Evolutionary conservation across 2,888 invertebrate species (phyloP), one percentile per base, ranked within the genome.

Genomic region (Yponomeuta evonymella): DNA sequence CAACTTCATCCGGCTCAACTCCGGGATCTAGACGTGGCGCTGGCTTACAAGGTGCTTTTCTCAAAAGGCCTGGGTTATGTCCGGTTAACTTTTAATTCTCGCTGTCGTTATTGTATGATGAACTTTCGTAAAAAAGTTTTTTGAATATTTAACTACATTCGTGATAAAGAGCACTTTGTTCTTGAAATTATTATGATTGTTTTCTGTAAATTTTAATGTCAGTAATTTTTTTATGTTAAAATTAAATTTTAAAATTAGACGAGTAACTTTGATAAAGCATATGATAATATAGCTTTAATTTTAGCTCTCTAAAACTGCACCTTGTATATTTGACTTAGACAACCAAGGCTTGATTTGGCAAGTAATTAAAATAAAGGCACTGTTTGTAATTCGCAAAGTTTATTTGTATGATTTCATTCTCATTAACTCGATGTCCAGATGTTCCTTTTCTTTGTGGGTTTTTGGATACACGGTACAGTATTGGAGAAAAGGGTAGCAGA

Each of bases 381-480:
- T 74, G 71, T 69, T 72, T 72, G 36, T 33, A 58, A 23, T 23
- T 70, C 8, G 30, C 48, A 29, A 69, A 69, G 12, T 51, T 58
- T 58, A 1, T 58, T 51, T 69, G 58, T 58, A n/a, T 58, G 33
- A 48, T 58, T 58, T 58, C 33, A 4, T 2, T 48, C 64, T 64
- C 23, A 64, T 64, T 29, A 64, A 9, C 64, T 51, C 51, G 29
- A 64, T 64, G 1, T 33, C 70, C 12, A 2, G 23, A 72, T n/a
- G 75, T 88, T 2, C 83, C 83, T 76, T 78, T 77, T 8, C 82
- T 78, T 2, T 30, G 75, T 5, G 79, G 72, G 72, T 78, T 78
- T 43, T 71, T 63, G 63, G 63, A 63, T 63, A 63, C 29, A 63
- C 10, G 23, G 23, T 36, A 36, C 1, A 36, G 4, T 5, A 36